A percentile compares a stretch with the other conserved stretches of the same genome.
Conservation (phyloP, 2,888 invertebrate species). For the Oligia fasciuncula region DNA sequence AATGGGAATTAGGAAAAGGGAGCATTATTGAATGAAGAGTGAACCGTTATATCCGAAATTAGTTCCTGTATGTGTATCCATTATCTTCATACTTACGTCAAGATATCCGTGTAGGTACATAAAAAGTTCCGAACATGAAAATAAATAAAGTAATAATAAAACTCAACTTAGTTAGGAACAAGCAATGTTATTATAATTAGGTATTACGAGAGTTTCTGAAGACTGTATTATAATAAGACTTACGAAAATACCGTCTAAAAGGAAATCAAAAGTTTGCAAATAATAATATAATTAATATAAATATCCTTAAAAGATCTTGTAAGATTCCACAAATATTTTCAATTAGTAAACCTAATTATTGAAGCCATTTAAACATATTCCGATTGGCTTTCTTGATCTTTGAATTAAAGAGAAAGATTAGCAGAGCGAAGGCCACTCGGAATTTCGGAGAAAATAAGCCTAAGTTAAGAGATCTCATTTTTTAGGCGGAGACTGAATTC, state of each 20-base stretch:
- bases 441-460: conserved; percentile 45
- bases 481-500: conserved; percentile 28
- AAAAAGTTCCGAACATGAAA: background rate
- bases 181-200: conserved; percentile 1
- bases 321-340: conserved; percentile 34
- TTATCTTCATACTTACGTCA: background rate
- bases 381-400: conserved; percentile 58
- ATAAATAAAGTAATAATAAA: conserved; percentile 1
- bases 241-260: background rate
- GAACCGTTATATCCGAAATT: background rate
- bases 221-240: background rate
- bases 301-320: background rate
- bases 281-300: too few species aligned
- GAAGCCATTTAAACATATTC: conserved; percentile 39
- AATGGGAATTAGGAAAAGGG: background rate
- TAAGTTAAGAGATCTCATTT: conserved; percentile 45
- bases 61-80: background rate
- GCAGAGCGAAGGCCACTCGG: conserved; percentile 12
- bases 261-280: conserved; percentile 5
- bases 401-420: conserved; percentile 57
- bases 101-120: background rate
- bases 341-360: conserved; percentile 48
- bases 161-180: background rate
- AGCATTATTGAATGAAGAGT: background rate
- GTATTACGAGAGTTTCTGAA: background rate